These are phyloP conservation scores for Neoarius graeffei DNA, from an alignment of 2,113 vertebrate species.

Conservation along the genomic window DNA sequence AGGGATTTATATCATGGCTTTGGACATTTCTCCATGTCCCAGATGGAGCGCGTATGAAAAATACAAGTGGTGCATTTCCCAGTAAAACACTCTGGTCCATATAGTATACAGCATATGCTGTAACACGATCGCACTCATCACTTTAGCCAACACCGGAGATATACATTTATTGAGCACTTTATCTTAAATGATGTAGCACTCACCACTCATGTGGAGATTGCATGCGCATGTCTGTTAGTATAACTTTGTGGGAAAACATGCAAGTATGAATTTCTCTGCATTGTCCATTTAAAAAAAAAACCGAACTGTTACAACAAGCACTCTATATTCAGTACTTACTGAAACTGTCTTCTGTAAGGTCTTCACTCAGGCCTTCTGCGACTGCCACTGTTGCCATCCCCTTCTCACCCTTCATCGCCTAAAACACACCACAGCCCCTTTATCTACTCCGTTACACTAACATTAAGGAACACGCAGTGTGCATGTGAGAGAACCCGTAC, in stretches of 20 bases:
- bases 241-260: background rate
- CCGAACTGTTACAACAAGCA: background rate
- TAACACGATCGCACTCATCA: background rate
- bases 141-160: background rate
- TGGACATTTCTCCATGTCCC: too few relatives aligned
- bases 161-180: too few relatives aligned
- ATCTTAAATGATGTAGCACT: background rate
- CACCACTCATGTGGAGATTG: background rate
- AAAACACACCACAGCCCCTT: constrained; percentile 36
- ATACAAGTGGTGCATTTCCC: too few relatives aligned
- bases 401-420: constrained; percentile 99
- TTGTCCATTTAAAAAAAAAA: too few relatives aligned
- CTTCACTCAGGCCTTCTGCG: constrained; percentile 86
- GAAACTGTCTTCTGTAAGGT: constrained; percentile 93
- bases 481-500: constrained; percentile 61
- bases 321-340: constrained; percentile 76
- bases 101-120: too few relatives aligned
- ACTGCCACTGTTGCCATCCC: constrained; percentile 85
- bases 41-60: too few relatives aligned
- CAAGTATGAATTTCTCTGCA: background rate
- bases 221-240: background rate
- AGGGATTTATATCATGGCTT: too few relatives aligned
- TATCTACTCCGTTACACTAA: background rate
- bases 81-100: too few relatives aligned
- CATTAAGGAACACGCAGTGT: too few relatives aligned